Evolutionary conservation across 1,140 invertebrate genomes (phyloP).

Genomic region (Delia radicum): DNA sequence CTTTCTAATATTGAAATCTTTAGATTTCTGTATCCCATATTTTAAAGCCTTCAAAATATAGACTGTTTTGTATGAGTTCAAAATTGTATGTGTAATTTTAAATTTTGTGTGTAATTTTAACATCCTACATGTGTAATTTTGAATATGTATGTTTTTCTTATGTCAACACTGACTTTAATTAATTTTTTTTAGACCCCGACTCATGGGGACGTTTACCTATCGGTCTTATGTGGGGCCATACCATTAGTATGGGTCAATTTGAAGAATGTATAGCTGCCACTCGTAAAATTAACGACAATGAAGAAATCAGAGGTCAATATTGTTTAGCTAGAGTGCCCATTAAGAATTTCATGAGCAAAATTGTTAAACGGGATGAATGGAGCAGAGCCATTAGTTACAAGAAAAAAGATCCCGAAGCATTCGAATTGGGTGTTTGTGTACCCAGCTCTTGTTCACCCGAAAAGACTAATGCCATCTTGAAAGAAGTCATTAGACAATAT

Average conservation of each 20-base stretch:
- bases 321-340: slow-evolving; percentile 44
- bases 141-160: not conserved
- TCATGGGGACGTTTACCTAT: slow-evolving; percentile 49
- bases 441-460: slow-evolving; percentile 40
- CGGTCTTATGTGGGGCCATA: slow-evolving; percentile 48
- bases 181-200: slow-evolving; percentile 33
- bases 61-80: no score
- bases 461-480: slow-evolving; percentile 36
- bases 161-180: not conserved
- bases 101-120: not conserved
- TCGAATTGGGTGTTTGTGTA: slow-evolving; percentile 47
- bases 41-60: no score
- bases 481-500: slow-evolving; percentile 30
- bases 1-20: no score
- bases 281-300: slow-evolving; percentile 27
- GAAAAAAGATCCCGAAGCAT: slow-evolving; percentile 38
- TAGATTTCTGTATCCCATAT: no score
- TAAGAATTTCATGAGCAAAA: slow-evolving; percentile 35
- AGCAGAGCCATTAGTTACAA: slow-evolving; percentile 41
- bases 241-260: slow-evolving; percentile 48
- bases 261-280: slow-evolving; percentile 48
- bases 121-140: not conserved
- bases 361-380: slow-evolving; percentile 37
- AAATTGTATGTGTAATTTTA: no score
- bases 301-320: slow-evolving; percentile 42